Conservation (phyloP, 2,113 vertebrate species). For the Chlamydotis undulata region DNA sequence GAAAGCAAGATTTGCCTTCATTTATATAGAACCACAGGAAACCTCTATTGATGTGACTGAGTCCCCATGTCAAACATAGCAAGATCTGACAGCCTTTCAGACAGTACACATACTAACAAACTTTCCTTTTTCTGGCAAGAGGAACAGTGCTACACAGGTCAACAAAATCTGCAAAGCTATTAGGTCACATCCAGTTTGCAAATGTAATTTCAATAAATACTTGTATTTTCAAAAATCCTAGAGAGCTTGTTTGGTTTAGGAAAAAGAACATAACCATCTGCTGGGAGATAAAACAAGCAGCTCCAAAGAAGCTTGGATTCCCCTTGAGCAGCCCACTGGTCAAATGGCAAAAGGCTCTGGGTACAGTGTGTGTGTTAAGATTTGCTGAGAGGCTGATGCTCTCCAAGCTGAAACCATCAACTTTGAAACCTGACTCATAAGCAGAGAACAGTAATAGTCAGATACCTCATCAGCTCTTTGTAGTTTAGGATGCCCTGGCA, state of each 20-base stretch:
- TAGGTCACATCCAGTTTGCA: slow-evolving; percentile 49
- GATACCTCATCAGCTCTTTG: not conserved
- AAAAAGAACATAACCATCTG: slow-evolving; percentile 61
- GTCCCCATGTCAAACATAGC: not conserved
- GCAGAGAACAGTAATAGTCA: not conserved
- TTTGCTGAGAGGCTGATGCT: not conserved
- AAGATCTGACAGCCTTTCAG: not conserved
- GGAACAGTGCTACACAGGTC: not conserved
- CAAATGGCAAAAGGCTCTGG: slow-evolving; percentile 28
- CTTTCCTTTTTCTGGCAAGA: not conserved
- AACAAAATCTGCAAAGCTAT: slow-evolving; percentile 50
- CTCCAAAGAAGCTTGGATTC: slow-evolving; percentile 54
- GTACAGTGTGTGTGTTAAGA: not conserved
- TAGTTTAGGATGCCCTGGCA: not conserved
- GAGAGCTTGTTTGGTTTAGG: slow-evolving; percentile 56
- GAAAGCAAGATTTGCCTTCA: not conserved
- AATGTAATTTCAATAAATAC: slow-evolving; percentile 70
- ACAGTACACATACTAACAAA: not conserved
- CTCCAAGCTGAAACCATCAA: not conserved
- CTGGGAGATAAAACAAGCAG: slow-evolving; percentile 59
- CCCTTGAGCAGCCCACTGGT: not conserved
- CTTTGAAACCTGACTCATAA: not conserved
- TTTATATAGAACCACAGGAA: not conserved
- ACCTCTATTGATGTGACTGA: not conserved
- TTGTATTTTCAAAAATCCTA: slow-evolving; percentile 63